These are phyloP conservation scores for Medauroidea extradentata DNA, from an alignment of 1,140 invertebrate genomes.

Conservation along the genomic window DNA sequence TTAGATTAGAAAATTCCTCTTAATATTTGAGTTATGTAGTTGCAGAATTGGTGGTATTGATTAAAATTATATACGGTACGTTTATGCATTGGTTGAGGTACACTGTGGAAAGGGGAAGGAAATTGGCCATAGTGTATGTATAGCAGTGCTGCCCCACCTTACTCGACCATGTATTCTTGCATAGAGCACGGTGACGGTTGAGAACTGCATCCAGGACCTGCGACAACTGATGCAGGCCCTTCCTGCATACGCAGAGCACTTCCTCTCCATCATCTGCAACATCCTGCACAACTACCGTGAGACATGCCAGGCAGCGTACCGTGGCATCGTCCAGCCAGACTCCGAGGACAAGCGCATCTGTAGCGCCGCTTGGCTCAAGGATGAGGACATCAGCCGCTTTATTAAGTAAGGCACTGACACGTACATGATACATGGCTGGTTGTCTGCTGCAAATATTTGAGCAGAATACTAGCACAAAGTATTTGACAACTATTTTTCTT, in stretches of 20 bases:
- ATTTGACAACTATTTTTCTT: too few relatives aligned
- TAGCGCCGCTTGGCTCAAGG: constrained; percentile 87
- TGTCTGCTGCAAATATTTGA: too few relatives aligned
- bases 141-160: constrained; percentile 1
- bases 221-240: constrained; percentile 64
- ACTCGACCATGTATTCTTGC: constrained; percentile 28
- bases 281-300: constrained; percentile 69
- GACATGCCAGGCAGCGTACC: constrained; percentile 69
- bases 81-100: neutral
- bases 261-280: constrained; percentile 64
- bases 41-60: neutral
- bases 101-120: neutral
- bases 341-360: constrained; percentile 75
- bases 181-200: constrained; percentile 68
- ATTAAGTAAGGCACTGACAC: constrained; percentile 61
- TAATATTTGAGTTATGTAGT: too few relatives aligned
- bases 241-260: constrained; percentile 64
- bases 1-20: too few relatives aligned
- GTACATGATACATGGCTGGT: too few relatives aligned
- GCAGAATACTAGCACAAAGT: too few relatives aligned
- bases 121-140: neutral
- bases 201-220: constrained; percentile 63
- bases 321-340: constrained; percentile 73
- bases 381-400: constrained; percentile 90
- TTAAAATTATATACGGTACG: neutral